Evolutionary conservation across 2,888 invertebrate species (phyloP), one percentile per base, ranked within the genome.

Genomic region (Thecocarcelia acutangulata): DNA sequence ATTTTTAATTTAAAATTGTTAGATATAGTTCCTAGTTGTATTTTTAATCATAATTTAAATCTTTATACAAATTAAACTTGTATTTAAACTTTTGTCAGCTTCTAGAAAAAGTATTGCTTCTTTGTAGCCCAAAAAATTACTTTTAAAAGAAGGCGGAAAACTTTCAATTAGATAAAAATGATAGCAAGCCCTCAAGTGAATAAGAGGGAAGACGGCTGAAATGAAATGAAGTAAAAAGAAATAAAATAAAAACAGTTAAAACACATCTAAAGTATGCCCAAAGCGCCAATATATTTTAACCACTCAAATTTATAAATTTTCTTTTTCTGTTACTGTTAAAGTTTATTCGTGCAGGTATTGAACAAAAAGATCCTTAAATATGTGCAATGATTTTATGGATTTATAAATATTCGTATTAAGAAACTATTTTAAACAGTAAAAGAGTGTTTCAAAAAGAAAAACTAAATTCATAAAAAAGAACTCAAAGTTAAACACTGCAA

Each of bases 131-230:
- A 56, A 69, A 58, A 63, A 74, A 64, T 33, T 81, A 58, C 66
- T 48, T 72, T 81, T 44, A 61, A 54, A 81, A 81, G 50, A 68
- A 73, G 68, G 63, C 63, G 77, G 11, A 77, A 81, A 81, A 81
- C 61, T 81, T 81, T 81, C 73, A 81, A 77, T 81, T 77, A 77
- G 77, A 81, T 81, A 77, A 81, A 77, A 77, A 68, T 77, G 63
- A 69, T 69, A 50, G 44, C 46, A 77, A 59, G 42, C 63, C 68
- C 68, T 68, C 44, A 73, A 77, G 81, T 54, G 56, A 63, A 48
- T 19, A 44, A 19, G 37, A 19, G 19, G 15, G 33, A 3, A 46
- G n/a, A 58, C 17, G 21, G 8, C 1, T 24, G 37, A 40, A 37
- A 48, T 56, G 17, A 79, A 69, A 70, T 9, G 8, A 19, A 58